Evolutionary conservation across 2,888 invertebrate genomes (phyloP).

Genomic region (Pycnomerus fuliginosus): DNA sequence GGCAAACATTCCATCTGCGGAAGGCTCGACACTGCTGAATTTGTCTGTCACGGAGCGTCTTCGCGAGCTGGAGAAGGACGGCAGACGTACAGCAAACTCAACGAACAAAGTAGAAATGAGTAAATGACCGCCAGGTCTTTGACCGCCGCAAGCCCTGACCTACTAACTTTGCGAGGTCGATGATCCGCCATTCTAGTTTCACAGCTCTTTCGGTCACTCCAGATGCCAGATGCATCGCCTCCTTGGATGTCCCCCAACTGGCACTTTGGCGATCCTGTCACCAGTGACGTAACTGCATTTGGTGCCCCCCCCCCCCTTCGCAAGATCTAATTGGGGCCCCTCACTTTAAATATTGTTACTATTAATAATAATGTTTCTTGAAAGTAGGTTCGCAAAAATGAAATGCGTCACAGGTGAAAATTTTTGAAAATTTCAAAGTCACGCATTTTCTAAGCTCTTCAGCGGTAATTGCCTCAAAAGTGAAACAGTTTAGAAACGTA

Average conservation of each 20-base stretch:
- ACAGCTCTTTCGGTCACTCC: conserved; percentile 35
- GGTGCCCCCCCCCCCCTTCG: not conserved
- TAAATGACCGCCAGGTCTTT: conserved; percentile 52
- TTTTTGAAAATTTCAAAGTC: too few species aligned
- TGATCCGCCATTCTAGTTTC: conserved; percentile 54
- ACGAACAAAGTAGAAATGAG: conserved; percentile 44
- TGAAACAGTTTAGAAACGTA: not conserved
- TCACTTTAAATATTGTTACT: not conserved
- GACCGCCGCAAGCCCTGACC: conserved; percentile 53
- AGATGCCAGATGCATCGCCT: conserved; percentile 30
- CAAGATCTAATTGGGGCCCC: too few species aligned
- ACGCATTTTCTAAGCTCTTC: not conserved
- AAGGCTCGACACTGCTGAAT: too few species aligned
- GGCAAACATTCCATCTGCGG: too few species aligned
- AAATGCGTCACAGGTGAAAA: too few species aligned
- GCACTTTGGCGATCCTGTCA: too few species aligned
- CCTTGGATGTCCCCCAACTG: too few species aligned
- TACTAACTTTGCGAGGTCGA: conserved; percentile 54
- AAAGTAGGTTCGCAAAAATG: not conserved
- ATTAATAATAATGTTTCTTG: not conserved
- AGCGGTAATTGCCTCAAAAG: not conserved
- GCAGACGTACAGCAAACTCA: conserved; percentile 14
- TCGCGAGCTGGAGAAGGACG: conserved; percentile 14
- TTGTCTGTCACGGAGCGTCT: too few species aligned
- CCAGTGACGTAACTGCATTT: too few species aligned